Evolutionary conservation across 2,113 vertebrate species (phyloP), one percentile per base, ranked within the genome.

Genomic region (Daboia siamensis): DNA sequence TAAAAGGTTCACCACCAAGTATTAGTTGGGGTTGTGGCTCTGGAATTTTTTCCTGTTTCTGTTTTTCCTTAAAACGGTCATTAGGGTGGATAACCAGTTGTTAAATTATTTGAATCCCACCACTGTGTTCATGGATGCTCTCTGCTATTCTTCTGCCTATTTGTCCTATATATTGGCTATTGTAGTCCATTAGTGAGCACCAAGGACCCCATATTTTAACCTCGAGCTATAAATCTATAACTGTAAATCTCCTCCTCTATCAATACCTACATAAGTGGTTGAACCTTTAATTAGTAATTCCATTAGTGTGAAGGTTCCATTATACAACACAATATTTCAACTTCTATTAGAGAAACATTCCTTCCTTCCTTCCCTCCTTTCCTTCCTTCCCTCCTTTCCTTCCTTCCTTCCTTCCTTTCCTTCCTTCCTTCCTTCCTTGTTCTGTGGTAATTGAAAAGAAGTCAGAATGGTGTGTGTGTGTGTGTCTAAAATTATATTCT

Each of bases 321-420:
- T 97, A 96, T 94, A 93, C 90, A 95, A 93, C 87, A 56, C 92
- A 95, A 93, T 94, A 93, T 95, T 96, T 95, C 94, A 93, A 96
- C 93, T 95, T 96, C 91, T 95, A 48, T 54, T 94, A 91, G 95
- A 96, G 95, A 97, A 97, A 96, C 97, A 95, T 95, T 97, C 64
- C 64, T 33, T 33, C 64, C 64, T 33, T 33, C 64, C 64, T 33
- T 74, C 64, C 64, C 7, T 74, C 64, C 64, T 17, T 69, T 69
- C 61, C 29, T 64, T 64, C 59, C 59, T 64, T 61, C 57, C 57
- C 24, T 57, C 56, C 56, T 20, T 59, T 24, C 57, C 57, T 59
- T 26, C 57, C 57, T 61, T 26, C 59, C 59, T 64, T 29, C 26
- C 59, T n/a, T n/a, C 57, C 57, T 26, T 61, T 15, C 95, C 97